phyloP scores from a whole-genome alignment of 2,113 vertebrate species.

The Echinops telfairi region DNA sequence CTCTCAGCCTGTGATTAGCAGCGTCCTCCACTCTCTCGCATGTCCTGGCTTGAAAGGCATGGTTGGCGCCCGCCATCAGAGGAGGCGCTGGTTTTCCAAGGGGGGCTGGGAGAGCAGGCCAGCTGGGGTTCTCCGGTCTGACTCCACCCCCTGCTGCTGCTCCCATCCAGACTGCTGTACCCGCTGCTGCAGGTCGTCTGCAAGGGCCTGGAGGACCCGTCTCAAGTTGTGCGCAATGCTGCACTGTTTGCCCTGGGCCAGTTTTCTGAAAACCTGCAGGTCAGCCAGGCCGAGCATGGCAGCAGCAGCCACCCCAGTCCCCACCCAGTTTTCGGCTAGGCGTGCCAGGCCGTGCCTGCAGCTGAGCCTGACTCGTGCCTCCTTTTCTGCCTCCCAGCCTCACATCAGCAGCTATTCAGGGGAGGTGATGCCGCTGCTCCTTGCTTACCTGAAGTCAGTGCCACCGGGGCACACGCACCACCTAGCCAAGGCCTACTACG shows the following conservation, averaged over 20 bases:
- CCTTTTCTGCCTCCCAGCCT: constrained; percentile 84
- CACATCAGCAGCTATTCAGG: constrained; percentile 91
- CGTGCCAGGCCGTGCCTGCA: background rate
- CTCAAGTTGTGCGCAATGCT: constrained; percentile 91
- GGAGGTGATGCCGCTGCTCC: constrained; percentile 93
- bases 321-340: background rate
- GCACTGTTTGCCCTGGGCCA: constrained; percentile 93
- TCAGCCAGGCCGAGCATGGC: constrained; percentile 65
- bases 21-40: background rate
- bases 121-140: background rate
- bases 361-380: background rate
- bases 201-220: constrained; percentile 89
- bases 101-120: background rate
- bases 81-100: background rate
- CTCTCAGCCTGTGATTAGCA: too few relatives aligned
- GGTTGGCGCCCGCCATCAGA: background rate
- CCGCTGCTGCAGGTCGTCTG: constrained; percentile 92
- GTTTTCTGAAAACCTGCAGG: constrained; percentile 95
- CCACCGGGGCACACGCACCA: constrained; percentile 89
- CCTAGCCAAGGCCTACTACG: constrained; percentile 93
- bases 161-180: constrained; percentile 87
- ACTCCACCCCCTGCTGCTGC: background rate
- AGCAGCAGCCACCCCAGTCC: background rate
- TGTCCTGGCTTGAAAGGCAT: background rate
- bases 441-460: constrained; percentile 90